These are phyloP conservation scores for Nothocercus julius DNA, from an alignment of 2,113 vertebrate species.

Conservation along the genomic window DNA sequence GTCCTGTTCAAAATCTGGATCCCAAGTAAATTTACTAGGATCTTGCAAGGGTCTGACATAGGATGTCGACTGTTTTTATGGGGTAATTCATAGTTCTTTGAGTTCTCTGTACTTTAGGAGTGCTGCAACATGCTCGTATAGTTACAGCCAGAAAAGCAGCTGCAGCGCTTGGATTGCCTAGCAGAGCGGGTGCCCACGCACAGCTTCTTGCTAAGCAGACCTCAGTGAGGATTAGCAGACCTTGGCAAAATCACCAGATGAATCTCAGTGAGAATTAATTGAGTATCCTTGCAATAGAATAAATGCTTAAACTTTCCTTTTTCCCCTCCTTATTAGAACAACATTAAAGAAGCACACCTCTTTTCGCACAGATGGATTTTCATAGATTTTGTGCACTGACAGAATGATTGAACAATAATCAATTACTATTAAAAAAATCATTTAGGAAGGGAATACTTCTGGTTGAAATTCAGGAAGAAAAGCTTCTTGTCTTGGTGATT, in stretches of 20 bases:
- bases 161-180: background rate
- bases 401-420: background rate
- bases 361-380: background rate
- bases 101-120: background rate
- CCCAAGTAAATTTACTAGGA: background rate
- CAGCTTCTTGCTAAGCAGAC: background rate
- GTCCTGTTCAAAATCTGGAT: background rate
- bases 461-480: background rate
- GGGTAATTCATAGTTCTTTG: background rate
- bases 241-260: background rate
- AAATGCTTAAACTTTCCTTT: background rate
- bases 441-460: background rate
- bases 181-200: background rate
- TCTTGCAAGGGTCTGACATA: background rate
- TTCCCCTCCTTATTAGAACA: background rate
- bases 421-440: background rate
- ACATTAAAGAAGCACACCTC: background rate
- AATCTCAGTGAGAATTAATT: background rate
- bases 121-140: background rate
- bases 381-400: background rate
- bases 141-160: background rate
- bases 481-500: background rate
- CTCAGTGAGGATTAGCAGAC: background rate
- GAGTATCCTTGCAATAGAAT: background rate
- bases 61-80: background rate